Base-by-base conservation (phyloP, 2,113 vertebrate species). In the Rhea americana region DNA sequence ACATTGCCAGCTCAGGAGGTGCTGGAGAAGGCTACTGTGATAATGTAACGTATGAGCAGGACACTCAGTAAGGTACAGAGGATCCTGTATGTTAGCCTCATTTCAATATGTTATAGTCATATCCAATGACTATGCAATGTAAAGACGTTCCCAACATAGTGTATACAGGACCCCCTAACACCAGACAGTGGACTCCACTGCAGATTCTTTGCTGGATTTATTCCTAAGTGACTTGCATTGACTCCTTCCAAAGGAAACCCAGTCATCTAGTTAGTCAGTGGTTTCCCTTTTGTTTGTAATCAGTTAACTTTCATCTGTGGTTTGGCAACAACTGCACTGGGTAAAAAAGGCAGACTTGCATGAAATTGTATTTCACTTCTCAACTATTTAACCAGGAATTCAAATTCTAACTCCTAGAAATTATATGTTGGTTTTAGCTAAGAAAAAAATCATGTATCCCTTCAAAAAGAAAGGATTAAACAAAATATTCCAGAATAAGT, bases 301-400 rank as follows among this genome's bases (percentile, higher is more conserved):
- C 55, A 53, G n/a, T 81, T 87, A 41, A 26, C 25, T 77, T 93
- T 93, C 61, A 55, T 75, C 51, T 75, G 5, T 22, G 45, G 12
- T 65, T 86, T 95, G 82, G 76, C 79, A 95, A 15, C 22, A 85
- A 39, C 26, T 78, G 32, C 43, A 61, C 4, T 9, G 58, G 56
- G 13, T 32, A 21, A 13, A 87, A 91, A 77, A 92, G 24, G 13
- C 79, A 78, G 26, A 24, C 47, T 78, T 21, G 10, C 18, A 26
- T 30, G 18, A 72, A 88, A 93, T 88, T 93, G 37, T 10, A 81
- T 48, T 61, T 85, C 81, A 7, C 15, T 83, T 90, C 43, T 61
- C 22, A 78, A 19, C 78, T 81, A 63, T 83, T 85, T 61, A 79
- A 83, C 48, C 82, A 94, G 61, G 81, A 93, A 35, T 90, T 63